Evolutionary conservation across 2,888 invertebrate genomes (phyloP), one percentile per base, ranked within the genome.

Genomic region (Agrenia bidenticulata): DNA sequence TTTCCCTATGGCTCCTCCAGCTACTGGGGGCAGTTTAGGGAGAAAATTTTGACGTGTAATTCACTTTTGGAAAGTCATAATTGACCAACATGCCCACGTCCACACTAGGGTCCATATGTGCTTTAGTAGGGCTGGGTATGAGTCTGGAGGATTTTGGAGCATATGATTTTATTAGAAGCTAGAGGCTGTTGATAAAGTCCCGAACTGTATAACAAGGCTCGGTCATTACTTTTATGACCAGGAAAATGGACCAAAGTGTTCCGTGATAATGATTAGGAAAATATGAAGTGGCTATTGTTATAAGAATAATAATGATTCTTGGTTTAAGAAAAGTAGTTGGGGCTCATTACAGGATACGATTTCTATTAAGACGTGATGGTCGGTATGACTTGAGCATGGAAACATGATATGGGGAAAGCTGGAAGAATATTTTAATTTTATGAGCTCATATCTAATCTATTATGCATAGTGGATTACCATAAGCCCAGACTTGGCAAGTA

Each of bases 371-470:
- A 15, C 4, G 45, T 45, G 5, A n/a, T n/a, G n/a, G n/a, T n/a
- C n/a, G n/a, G n/a, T n/a, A n/a, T n/a, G n/a, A n/a, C n/a, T n/a
- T n/a, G n/a, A n/a, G n/a, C n/a, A n/a, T n/a, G n/a, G n/a, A n/a
- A n/a, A n/a, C n/a, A n/a, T n/a, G n/a, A n/a, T n/a, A n/a, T n/a
- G n/a, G n/a, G 45, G 45, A 17, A n/a, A 45, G 45, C 9, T 45
- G 5, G 5, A 45, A 19, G 45, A 5, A 17, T 45, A 17, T 45
- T 19, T 45, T 45, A 5, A 45, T n/a, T 45, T 45, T 45, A 45
- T 19, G 45, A 45, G 5, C 45, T 45, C 45, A 15, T 45, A 45
- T 45, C 45, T 45, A 45, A 45, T 45, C 45, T 45, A 45, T 45
- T 45, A 45, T 45, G 45, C 45, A 45, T 45, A 45, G 9, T 9